Conservation (phyloP, 2,113 vertebrate species). For the Cebus imitator region DNA sequence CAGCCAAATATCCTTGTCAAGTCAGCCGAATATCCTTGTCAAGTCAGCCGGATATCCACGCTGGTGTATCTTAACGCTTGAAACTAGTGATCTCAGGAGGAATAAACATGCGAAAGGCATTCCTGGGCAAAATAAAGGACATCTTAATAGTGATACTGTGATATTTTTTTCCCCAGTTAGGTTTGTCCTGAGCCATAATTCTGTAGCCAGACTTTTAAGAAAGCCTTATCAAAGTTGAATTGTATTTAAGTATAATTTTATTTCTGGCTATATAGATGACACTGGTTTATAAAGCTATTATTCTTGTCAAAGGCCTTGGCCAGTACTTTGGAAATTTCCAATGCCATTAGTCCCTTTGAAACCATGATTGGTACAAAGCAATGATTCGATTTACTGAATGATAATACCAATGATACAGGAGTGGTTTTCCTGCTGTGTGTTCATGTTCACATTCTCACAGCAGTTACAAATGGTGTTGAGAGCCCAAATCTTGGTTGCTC, state of each 20-base stretch:
- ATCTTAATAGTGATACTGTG: background rate
- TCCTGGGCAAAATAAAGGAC: background rate
- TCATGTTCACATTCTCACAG: background rate
- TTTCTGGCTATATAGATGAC: background rate
- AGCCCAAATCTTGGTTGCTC: background rate
- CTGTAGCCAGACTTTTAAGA: background rate
- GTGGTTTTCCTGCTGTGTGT: background rate
- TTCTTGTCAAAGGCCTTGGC: background rate
- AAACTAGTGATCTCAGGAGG: background rate
- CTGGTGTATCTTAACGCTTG: background rate
- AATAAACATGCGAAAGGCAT: background rate
- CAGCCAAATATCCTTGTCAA: background rate
- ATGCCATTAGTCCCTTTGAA: background rate
- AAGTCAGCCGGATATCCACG: background rate
- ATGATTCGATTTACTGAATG: background rate
- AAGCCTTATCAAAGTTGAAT: background rate
- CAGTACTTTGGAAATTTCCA: background rate
- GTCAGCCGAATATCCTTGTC: background rate
- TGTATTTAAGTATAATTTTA: background rate
- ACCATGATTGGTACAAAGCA: background rate
- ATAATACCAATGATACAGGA: background rate
- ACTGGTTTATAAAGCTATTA: background rate
- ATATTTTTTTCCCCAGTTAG: background rate
- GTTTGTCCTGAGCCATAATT: background rate
- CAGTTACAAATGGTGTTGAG: background rate